Evolutionary conservation across 2,888 invertebrate genomes (phyloP).

Genomic region (Rhogogaster chlorosoma): DNA sequence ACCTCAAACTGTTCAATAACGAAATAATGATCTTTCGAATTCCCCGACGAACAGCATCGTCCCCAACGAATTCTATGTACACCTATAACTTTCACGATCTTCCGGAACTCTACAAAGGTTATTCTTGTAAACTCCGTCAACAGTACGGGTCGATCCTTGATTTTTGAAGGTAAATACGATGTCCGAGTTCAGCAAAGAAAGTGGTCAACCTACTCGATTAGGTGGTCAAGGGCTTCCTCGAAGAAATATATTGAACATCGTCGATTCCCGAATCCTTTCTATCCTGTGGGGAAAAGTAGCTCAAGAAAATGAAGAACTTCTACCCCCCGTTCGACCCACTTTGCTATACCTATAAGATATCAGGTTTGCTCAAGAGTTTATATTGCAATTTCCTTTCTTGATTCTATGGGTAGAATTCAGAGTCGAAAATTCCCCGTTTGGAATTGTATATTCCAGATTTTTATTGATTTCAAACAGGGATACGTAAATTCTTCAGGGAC

Average conservation of each 20-base stretch:
- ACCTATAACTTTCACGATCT: not conserved
- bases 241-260: conserved; percentile 14
- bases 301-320: conserved; percentile 25
- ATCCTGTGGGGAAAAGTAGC: not conserved
- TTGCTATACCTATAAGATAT: not conserved
- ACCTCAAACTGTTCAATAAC: not conserved
- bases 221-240: conserved; percentile 7
- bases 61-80: not conserved
- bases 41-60: not conserved
- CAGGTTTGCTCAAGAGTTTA: conserved; percentile 16
- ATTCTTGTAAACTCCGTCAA: not conserved
- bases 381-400: not conserved
- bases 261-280: not conserved
- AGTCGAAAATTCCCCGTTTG: not conserved
- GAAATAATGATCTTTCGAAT: not conserved
- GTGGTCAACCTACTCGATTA: not conserved
- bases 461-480: not conserved
- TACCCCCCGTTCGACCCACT: not conserved
- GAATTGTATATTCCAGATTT: not conserved
- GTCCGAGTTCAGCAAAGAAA: not conserved
- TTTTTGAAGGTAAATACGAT: conserved; percentile 1
- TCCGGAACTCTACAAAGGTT: not conserved
- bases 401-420: not conserved
- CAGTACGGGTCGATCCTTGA: not conserved
- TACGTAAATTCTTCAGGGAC: not conserved